These are phyloP conservation scores for Diarsia brunnea DNA, from an alignment of 2,888 invertebrate species.

Conservation along the genomic window DNA sequence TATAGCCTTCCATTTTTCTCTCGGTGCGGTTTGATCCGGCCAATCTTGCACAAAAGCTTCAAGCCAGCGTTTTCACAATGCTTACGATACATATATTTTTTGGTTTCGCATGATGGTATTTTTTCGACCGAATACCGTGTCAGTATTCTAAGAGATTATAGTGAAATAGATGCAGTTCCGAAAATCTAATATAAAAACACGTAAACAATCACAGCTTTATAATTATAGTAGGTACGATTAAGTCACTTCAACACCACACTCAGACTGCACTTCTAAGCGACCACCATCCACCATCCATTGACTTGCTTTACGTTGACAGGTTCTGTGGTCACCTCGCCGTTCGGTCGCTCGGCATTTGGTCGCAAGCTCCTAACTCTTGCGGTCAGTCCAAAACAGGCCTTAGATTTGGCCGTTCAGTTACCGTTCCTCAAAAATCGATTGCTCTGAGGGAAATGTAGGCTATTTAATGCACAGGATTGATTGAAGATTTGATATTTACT, in stretches of 20 bases:
- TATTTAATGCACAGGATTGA: neutral
- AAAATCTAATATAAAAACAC: no score
- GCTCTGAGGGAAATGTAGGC: neutral
- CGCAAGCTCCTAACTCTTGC: slow-evolving; percentile 48
- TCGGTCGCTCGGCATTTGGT: slow-evolving; percentile 36
- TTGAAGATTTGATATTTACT: neutral
- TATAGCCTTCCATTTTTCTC: no score
- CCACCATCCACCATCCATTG: slow-evolving; percentile 27
- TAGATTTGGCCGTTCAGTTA: slow-evolving; percentile 42
- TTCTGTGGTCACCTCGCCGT: slow-evolving; percentile 41
- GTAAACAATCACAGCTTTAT: neutral
- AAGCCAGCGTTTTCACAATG: no score
- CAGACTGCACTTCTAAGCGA: slow-evolving; percentile 5
- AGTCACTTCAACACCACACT: slow-evolving; percentile 13
- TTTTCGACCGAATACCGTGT: no score
- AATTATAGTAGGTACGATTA: neutral
- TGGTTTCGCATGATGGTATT: no score
- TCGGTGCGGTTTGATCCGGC: no score
- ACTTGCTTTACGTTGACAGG: slow-evolving; percentile 48
- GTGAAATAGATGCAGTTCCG: no score
- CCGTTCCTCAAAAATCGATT: slow-evolving; percentile 15
- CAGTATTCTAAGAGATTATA: no score
- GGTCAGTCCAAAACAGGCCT: slow-evolving; percentile 72
- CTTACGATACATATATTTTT: no score
- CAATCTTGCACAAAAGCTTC: no score